Evolutionary conservation across 2,797 vertebrate species (phyloP).

Genomic region (Acanthiza pusilla): DNA sequence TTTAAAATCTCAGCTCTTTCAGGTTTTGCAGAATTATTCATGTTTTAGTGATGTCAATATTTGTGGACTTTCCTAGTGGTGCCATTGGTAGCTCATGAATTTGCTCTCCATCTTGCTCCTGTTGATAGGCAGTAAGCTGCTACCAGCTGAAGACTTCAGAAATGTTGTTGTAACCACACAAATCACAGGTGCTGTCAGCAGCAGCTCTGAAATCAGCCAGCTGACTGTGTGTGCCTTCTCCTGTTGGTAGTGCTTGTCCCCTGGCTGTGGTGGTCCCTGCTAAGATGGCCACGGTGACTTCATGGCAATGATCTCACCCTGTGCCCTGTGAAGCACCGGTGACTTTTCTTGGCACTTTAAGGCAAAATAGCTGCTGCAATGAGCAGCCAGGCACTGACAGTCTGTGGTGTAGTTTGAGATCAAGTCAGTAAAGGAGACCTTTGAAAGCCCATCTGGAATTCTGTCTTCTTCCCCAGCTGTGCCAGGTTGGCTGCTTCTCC

Average conservation of each 20-base stretch:
- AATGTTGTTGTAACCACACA: not conserved
- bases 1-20: not conserved
- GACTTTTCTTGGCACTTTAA: not conserved
- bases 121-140: not conserved
- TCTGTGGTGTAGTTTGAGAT: not conserved
- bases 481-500: not conserved
- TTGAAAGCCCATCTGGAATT: not conserved
- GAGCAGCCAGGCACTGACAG: not conserved
- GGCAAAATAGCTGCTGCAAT: not conserved
- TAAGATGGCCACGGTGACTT: not conserved
- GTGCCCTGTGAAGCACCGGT: rapidly evolving
- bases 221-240: not conserved
- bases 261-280: not conserved
- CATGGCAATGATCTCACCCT: not conserved
- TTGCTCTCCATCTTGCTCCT: not conserved
- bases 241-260: not conserved
- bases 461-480: not conserved
- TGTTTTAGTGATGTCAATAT: not conserved
- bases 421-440: not conserved
- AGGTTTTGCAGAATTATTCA: rapidly evolving
- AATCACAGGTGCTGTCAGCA: not conserved
- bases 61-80: not conserved
- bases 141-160: not conserved
- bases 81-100: not conserved
- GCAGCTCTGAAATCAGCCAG: not conserved